Evolutionary conservation across 1,140 invertebrate species (phyloP).

Genomic region (Drosophila busckii): DNA sequence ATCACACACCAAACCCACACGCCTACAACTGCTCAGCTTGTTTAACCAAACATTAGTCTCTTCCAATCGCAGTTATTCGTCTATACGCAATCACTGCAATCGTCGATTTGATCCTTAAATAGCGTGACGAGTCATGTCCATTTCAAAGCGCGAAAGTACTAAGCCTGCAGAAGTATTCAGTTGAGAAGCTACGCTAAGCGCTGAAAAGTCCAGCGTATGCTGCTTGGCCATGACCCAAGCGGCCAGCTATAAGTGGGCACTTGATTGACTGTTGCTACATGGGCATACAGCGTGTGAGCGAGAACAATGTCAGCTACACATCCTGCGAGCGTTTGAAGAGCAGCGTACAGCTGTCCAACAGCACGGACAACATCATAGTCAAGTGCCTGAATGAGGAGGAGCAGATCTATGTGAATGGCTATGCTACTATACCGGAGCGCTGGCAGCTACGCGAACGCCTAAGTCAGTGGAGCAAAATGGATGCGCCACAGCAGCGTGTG

Average conservation of each 20-base stretch:
- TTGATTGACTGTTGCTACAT: slow-evolving; percentile 81
- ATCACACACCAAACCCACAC: too few species aligned
- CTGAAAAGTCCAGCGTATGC: too few species aligned
- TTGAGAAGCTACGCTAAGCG: too few species aligned
- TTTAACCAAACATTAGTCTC: too few species aligned
- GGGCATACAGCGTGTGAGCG: slow-evolving; percentile 74
- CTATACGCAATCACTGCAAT: too few species aligned
- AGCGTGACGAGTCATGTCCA: too few species aligned
- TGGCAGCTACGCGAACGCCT: slow-evolving; percentile 43
- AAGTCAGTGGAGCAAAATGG: slow-evolving; percentile 15
- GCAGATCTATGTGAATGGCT: slow-evolving; percentile 69
- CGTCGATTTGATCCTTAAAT: too few species aligned
- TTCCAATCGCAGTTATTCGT: too few species aligned
- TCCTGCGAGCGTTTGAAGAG: slow-evolving; percentile 75
- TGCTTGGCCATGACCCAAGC: slow-evolving; percentile 47
- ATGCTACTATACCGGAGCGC: slow-evolving; percentile 63
- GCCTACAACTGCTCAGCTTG: too few species aligned
- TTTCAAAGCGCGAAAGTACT: too few species aligned
- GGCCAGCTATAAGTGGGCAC: slow-evolving; percentile 52
- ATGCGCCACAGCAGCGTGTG: slow-evolving; percentile 7
- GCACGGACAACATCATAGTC: slow-evolving; percentile 80
- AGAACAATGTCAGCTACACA: slow-evolving; percentile 46
- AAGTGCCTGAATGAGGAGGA: slow-evolving; percentile 70
- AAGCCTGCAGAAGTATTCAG: too few species aligned
- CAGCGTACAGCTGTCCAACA: slow-evolving; percentile 59